A percentile compares a stretch with the other conserved stretches of the same genome.
Conservation (phyloP, 2,113 vertebrate genomes). For the Chamaetylas fuelleborni region DNA sequence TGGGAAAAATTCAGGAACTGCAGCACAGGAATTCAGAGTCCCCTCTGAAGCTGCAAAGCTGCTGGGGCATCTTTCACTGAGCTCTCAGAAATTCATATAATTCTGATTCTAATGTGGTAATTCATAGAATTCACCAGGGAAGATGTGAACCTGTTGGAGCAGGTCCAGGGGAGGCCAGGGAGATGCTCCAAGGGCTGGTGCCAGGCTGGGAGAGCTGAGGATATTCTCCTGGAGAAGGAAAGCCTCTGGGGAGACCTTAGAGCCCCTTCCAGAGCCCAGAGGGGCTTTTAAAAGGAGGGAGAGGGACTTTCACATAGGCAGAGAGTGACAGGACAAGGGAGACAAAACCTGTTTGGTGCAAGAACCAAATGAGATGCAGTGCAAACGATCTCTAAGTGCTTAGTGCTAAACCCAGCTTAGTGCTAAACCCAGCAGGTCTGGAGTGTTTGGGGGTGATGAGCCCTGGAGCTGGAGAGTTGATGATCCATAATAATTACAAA, state of each 20-base stretch:
- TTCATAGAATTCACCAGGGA: neutral
- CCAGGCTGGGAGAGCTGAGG: neutral
- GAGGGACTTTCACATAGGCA: neutral
- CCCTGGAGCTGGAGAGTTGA: neutral
- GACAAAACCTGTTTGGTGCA: neutral
- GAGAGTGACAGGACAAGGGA: neutral
- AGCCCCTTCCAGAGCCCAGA: neutral
- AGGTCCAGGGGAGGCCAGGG: neutral
- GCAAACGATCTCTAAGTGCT: neutral
- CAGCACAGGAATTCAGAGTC: neutral
- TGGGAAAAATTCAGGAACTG: neutral
- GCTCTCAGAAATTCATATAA: neutral
- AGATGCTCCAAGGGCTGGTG: neutral
- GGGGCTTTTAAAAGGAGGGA: neutral
- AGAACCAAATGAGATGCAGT: neutral
- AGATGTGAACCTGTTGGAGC: neutral
- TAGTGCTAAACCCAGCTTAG: neutral
- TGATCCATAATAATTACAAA: neutral
- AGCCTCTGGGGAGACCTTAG: neutral
- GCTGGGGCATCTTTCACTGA: neutral
- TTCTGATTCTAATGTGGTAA: neutral
- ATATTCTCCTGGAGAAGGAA: neutral
- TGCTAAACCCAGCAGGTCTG: neutral
- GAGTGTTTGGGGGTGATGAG: neutral
- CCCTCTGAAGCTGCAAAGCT: neutral